Evolutionary conservation across 2,888 invertebrate genomes (phyloP).

Genomic region (Itoplectis maculator): DNA sequence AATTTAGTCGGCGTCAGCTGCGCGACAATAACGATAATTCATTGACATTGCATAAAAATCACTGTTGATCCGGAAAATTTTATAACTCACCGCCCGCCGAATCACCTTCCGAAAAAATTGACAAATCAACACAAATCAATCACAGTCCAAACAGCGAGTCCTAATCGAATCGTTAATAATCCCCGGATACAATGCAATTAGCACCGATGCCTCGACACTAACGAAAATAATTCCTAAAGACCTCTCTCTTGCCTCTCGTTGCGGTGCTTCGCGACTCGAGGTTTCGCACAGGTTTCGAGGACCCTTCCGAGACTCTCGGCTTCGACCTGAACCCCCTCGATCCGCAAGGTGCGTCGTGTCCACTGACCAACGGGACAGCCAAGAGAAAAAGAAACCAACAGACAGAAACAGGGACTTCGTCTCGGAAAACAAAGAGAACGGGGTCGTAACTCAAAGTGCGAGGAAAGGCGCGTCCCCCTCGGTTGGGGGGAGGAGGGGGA

Average conservation of each 20-base stretch:
- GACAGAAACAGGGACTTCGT: neutral
- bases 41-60: too few species aligned
- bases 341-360: constrained; percentile 23
- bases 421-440: neutral
- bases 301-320: neutral
- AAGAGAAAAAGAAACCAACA: neutral
- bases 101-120: too few species aligned
- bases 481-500: neutral
- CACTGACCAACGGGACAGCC: constrained; percentile 30
- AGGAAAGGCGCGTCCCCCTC: too few species aligned
- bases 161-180: neutral
- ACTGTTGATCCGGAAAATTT: too few species aligned
- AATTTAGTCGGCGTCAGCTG: too few species aligned
- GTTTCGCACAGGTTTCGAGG: constrained; percentile 20
- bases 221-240: too few species aligned
- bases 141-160: neutral
- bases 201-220: neutral
- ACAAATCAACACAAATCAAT: neutral
- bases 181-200: constrained; percentile 20
- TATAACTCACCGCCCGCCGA: too few species aligned
- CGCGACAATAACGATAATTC: too few species aligned
- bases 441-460: neutral
- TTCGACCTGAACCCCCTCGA: too few species aligned
- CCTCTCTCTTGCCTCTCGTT: neutral
- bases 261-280: constrained; percentile 21